Percentiles rank a stretch among this genome's conserved stretches.
Evolutionary conservation across 2,113 vertebrate genomes (phyloP).

Genomic region (Elephas maximus): DNA sequence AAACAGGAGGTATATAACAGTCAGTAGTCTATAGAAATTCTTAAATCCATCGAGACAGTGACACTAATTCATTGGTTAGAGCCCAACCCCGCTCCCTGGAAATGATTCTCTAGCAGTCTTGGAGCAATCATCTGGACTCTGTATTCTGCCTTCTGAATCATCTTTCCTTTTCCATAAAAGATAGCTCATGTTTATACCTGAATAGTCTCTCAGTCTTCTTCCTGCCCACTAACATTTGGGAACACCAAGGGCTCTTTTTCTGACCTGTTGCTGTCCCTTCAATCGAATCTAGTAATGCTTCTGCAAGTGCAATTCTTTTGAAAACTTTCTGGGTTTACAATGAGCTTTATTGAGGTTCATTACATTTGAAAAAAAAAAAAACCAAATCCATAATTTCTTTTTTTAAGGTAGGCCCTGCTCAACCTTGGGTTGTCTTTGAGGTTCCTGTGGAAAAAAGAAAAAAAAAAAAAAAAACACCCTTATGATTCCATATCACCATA

Average conservation of each 20-base stretch:
- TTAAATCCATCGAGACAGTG: not conserved
- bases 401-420: not conserved
- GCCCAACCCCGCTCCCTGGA: not conserved
- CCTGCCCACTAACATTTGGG: not conserved
- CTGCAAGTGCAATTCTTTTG: not conserved
- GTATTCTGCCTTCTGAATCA: not conserved
- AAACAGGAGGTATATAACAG: not conserved
- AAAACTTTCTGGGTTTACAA: not conserved
- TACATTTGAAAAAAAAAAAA: not conserved
- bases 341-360: not conserved
- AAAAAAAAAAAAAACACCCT: too few relatives aligned
- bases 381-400: not conserved
- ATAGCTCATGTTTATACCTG: not conserved
- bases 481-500: not conserved
- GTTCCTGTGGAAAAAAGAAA: not conserved
- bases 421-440: not conserved
- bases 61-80: not conserved
- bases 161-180: not conserved
- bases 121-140: not conserved
- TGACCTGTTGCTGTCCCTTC: not conserved
- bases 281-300: not conserved
- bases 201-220: not conserved
- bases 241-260: not conserved
- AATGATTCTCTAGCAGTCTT: not conserved
- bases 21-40: not conserved